A percentile compares a stretch with the other conserved stretches of the same genome.
These are phyloP conservation scores for Zosterops pallidus DNA, from an alignment of 2,113 vertebrate species.

Conservation along the genomic window DNA sequence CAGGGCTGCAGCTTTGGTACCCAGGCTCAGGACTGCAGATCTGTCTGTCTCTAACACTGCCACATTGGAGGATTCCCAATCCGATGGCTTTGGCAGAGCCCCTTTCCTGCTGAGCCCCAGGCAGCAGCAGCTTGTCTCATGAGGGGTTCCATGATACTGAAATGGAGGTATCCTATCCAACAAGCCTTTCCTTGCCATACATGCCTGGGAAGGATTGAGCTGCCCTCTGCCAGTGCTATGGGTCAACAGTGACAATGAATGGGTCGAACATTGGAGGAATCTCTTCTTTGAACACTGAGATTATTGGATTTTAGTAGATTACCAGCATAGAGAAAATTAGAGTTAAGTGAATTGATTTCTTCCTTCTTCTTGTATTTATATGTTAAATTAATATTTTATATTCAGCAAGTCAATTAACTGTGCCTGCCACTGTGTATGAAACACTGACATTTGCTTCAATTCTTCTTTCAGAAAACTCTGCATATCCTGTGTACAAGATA, in stretches of 20 bases:
- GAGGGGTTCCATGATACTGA: neutral
- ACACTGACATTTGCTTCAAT: neutral
- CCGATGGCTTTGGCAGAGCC: neutral
- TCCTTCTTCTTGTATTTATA: neutral
- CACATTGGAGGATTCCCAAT: neutral
- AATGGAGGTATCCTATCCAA: neutral
- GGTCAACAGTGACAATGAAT: neutral
- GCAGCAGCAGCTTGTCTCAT: neutral
- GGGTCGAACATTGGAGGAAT: neutral
- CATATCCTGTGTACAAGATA: neutral
- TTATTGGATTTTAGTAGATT: neutral
- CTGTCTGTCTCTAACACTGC: neutral
- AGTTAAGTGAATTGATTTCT: neutral
- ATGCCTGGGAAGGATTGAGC: neutral
- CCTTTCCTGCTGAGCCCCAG: neutral
- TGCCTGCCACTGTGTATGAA: neutral
- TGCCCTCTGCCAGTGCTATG: neutral
- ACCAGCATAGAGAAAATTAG: neutral
- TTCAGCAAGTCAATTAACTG: neutral
- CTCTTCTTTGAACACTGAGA: neutral
- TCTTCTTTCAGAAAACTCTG: neutral
- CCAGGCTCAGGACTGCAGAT: neutral
- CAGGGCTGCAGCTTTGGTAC: neutral
- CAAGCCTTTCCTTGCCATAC: neutral
- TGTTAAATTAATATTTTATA: neutral